phyloP scores from a whole-genome alignment of 1,140 invertebrate genomes.

The Drosophila neocordata region DNA sequence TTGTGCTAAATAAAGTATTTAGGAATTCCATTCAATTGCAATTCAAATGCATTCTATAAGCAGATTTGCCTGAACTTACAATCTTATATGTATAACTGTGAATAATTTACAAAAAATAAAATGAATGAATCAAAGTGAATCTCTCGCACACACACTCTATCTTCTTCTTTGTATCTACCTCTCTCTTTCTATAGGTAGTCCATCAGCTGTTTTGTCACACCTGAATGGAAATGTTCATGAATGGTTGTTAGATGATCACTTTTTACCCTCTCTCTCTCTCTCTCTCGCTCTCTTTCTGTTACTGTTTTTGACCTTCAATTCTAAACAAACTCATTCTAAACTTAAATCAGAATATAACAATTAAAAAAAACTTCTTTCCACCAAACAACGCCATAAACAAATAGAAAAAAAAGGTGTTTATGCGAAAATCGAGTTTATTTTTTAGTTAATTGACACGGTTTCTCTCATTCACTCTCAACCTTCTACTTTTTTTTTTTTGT shows the following conservation, averaged over 20 bases:
- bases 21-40: too few relatives aligned
- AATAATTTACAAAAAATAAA: background rate
- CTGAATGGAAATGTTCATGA: conserved; percentile 36
- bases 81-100: too few relatives aligned
- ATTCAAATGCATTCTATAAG: too few relatives aligned
- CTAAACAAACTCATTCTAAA: background rate
- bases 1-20: background rate
- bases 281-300: background rate
- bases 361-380: background rate
- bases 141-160: conserved; percentile 12
- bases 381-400: too few relatives aligned
- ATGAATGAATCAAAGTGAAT: conserved; percentile 27
- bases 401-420: conserved; percentile 36
- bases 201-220: conserved; percentile 2
- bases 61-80: too few relatives aligned
- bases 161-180: background rate
- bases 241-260: conserved; percentile 6
- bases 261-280: background rate
- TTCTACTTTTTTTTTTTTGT: conserved; percentile 2
- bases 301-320: background rate
- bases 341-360: conserved; percentile 35
- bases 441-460: conserved; percentile 15
- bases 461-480: background rate
- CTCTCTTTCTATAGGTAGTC: background rate
- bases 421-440: background rate